Evolutionary conservation across 2,797 vertebrate species (phyloP).

Genomic region (Platalea minor): DNA sequence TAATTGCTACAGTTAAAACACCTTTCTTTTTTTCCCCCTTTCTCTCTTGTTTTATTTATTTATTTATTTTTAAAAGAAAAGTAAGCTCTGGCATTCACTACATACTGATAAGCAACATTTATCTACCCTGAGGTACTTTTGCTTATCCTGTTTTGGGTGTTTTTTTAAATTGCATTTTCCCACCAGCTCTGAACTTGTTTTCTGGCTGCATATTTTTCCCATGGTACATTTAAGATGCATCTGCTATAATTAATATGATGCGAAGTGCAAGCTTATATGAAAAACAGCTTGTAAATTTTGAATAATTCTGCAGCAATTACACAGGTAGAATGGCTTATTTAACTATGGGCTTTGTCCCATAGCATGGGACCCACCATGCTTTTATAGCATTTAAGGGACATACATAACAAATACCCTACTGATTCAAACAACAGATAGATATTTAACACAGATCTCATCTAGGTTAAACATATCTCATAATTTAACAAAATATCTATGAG

Average conservation of each 20-base stretch:
- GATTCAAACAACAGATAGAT: background rate
- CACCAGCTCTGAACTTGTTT: constrained; percentile 34
- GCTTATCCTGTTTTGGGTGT: background rate
- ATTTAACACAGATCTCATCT: background rate
- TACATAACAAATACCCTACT: background rate
- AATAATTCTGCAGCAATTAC: constrained; percentile 26
- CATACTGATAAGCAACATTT: background rate
- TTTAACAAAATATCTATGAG: background rate
- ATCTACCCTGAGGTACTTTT: background rate
- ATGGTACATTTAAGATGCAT: constrained; percentile 36
- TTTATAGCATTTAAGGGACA: background rate
- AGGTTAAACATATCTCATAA: background rate
- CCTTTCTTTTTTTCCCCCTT: rapidly evolving
- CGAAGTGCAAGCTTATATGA: background rate
- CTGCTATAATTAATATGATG: constrained; percentile 34
- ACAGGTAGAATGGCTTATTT: constrained; percentile 3
- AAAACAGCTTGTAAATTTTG: constrained; percentile 24
- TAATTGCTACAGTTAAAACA: constrained; percentile 25
- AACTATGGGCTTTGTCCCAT: background rate
- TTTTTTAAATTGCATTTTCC: constrained; percentile 35
- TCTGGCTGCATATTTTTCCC: constrained; percentile 30
- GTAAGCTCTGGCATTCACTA: background rate
- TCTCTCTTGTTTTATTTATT: background rate
- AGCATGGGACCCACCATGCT: background rate
- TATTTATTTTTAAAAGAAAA: background rate